Base-by-base conservation (phyloP, 2,888 invertebrate genomes). In the Apeira syringaria region DNA sequence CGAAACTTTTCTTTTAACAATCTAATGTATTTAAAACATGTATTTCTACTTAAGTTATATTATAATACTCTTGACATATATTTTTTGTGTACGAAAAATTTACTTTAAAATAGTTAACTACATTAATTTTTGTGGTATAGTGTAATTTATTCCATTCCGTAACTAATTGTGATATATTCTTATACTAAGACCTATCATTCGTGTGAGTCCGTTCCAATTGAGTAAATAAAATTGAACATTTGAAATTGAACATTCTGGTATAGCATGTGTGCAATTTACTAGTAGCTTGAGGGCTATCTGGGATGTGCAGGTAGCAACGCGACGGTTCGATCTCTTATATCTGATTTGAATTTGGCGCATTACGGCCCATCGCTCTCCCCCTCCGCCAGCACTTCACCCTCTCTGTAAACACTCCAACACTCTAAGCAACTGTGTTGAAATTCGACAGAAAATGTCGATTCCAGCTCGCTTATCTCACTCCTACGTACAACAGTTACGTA, bases 291-390 rank as follows among this genome's bases (percentile, higher is more conserved):
- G 68, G 74, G 72, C 66, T 69, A 69, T 74, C 70, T 65, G 34
- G 52, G 53, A 43, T 59, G 6, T 36, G 60, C 69, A 64, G 59
- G 67, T 63, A 59, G 61, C 61, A 64, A 32, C 50, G 68, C 70
- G 69, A 71, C 71, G 66, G 69, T 65, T 76, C 75, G 77, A 79
- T 82, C 74, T 75, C 64, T 71, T 74, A 78, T 80, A 81, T 84
- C 82, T 80, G 81, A 86, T 87, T 84, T 82, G 77, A 84, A 85
- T 83, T 85, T 83, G 71, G 77, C 72, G 71, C 77, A 80, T 83
- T 80, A 83, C 78, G 59, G 55, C 66, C 74, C 73, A 78, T 78
- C 74, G 64, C 56, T 53, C 59, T 42, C 61, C 63, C 55, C 46
- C 46, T 64, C 53, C 60, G 50, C 56, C 58, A 22, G 12, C 33